Evolutionary conservation across 2,797 vertebrate species (phyloP), one percentile per base, ranked within the genome.

Genomic region (Rhinophrynus dorsalis): DNA sequence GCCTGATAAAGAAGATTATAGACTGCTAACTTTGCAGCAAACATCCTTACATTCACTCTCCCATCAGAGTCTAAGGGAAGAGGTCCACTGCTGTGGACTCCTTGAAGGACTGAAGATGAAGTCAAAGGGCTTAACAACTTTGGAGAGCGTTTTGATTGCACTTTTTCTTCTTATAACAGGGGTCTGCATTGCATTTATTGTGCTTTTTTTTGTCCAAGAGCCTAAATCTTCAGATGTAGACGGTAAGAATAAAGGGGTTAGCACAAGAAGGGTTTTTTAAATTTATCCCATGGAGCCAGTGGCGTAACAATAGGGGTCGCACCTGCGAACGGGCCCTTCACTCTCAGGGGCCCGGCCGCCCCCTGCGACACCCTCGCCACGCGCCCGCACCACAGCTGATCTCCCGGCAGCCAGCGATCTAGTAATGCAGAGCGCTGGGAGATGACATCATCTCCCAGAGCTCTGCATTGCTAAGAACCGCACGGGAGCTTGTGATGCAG

Each of bases 91-190:
- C 35, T 35, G 45, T 59, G 54, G 54, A 45, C 24, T 66, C 27
- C 20, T 18, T 37, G 9, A 12, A 2, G 3, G 21, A 30, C 75
- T 58, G 44, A 7, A 20, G 3, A 26, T 47, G 26, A 55, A 11
- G 15, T 78, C 68, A 45, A 78, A 13, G 68, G 59, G 74, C 15
- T 26, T 84, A 24, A 85, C 76, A 47, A 72, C 74, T 42, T 67
- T 91, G 74, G 90, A 93, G 76, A 88, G 76, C 21, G 56, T 44
- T 45, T 76, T 92, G 70, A 83, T 91, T 24, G 59, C 88, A 40
- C 82, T 93, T 3, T 89, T 91, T 6, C 32, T 91, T 70, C 72
- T 77, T 15, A 68, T 92, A 77, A 84, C 85, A 0, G 75, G 40
- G 1, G 48, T 47, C 52, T 85, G 81, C 78, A 75, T 91, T n/a